These are phyloP conservation scores for Tenthredo distinguenda DNA, from an alignment of 2,888 invertebrate species.

Conservation along the genomic window DNA sequence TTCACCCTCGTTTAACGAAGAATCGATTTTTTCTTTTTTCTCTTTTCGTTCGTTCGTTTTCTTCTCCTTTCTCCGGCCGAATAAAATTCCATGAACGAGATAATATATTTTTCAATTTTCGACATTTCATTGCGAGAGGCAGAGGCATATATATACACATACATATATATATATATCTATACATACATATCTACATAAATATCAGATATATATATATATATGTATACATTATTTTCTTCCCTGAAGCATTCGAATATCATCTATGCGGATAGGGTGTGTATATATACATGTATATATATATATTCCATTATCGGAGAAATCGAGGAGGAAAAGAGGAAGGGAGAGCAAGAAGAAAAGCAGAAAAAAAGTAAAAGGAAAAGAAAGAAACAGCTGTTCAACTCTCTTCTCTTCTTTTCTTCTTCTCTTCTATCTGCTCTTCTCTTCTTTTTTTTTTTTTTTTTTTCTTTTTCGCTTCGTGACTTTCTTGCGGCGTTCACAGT, in stretches of 20 bases:
- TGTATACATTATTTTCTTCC: neutral
- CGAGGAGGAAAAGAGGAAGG: neutral
- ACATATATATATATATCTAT: too few relatives aligned
- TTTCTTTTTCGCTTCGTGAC: neutral
- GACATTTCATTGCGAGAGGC: neutral
- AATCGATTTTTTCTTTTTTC: too few relatives aligned
- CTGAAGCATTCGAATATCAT: neutral
- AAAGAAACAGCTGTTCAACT: neutral
- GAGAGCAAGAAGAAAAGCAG: neutral
- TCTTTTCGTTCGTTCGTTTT: too few relatives aligned
- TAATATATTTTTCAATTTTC: neutral
- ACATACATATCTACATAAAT: neutral
- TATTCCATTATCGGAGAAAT: neutral
- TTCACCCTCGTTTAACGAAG: too few relatives aligned
- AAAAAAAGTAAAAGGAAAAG: neutral
- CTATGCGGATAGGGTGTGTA: neutral
- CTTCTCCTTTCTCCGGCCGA: too few relatives aligned
- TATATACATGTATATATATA: neutral
- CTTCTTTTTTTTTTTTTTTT: neutral
- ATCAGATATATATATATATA: neutral
- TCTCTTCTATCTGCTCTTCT: neutral
- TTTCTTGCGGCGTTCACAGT: neutral
- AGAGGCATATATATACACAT: neutral
- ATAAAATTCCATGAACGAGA: too few relatives aligned
- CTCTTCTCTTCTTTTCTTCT: neutral